Base-by-base conservation (phyloP, 2,888 invertebrate genomes). In the Nomada fabriciana region DNA sequence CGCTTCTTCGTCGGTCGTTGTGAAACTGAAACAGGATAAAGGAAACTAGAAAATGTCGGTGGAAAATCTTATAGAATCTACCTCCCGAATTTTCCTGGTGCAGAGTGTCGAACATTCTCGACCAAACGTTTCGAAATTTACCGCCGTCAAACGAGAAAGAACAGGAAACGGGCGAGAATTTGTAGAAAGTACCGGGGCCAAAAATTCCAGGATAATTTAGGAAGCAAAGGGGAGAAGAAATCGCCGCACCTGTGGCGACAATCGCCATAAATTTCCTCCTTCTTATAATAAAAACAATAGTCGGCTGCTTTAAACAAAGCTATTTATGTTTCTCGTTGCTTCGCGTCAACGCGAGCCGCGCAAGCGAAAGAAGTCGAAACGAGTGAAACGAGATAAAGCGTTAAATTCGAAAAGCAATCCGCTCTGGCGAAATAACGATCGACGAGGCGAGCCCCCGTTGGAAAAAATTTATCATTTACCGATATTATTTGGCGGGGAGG, bases 401-500 rank as follows among this genome's bases (percentile, higher is more conserved):
- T 13, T 50, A 69, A 55, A 9, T 13, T 36, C 42, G 73, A 47
- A 65, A 36, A 13, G 29, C n/a, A 59, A 59, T 52, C 29, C 20
- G 18, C 7, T 18, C 29, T 23, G 25, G 23, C 5, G 20, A n/a
- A 23, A 55, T 42, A 36, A 50, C 47, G 18, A n/a, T 57, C n/a
- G 55, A 25, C 25, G 61, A 1, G 20, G 18, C 20, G 18, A 23
- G 13, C 3, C 5, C 23, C 13, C 15, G 11, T 50, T 20, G 59
- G 15, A 43, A 57, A 69, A 63, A 78, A 75, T 61, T 68, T 57
- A 68, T 78, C 65, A 76, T 69, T 64, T 20, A 11, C n/a, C 57
- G 64, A 64, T 76, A 76, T 65, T 70, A 65, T 20, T 47, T 43
- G 47, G 2, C 10, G 3, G 36, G 36, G 15, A 3, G 2, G 13